A percentile compares a stretch with the other conserved stretches of the same genome.
phyloP scores from a whole-genome alignment of 2,888 invertebrate genomes.

The Tridacna gigas region DNA sequence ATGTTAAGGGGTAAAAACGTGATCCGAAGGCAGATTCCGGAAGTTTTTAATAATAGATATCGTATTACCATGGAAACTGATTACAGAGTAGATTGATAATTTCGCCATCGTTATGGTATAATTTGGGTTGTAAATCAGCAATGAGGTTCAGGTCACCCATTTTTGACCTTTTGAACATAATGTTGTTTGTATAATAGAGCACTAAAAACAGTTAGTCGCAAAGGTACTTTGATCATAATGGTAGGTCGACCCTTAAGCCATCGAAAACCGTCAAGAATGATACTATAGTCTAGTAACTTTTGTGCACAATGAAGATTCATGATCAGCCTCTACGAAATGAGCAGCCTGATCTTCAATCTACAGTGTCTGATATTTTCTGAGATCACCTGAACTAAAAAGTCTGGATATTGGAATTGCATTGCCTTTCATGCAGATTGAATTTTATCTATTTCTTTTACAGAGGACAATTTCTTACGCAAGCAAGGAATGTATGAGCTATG shows the following conservation, averaged over 20 bases:
- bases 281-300: no score
- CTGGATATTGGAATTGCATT: no score
- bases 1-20: constrained; percentile 1
- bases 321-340: no score
- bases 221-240: constrained; percentile 12
- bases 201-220: constrained; percentile 8
- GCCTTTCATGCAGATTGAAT: no score
- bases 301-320: no score
- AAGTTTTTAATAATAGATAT: constrained; percentile 34
- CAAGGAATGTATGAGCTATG: no score
- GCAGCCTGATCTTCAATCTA: no score
- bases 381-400: no score
- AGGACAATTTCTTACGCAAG: no score
- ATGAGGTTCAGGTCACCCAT: constrained; percentile 14
- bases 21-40: constrained; percentile 21
- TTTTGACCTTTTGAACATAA: constrained; percentile 24
- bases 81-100: constrained; percentile 30
- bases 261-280: no score
- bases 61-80: constrained; percentile 31
- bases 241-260: background rate
- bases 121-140: constrained; percentile 16
- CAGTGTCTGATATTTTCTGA: no score
- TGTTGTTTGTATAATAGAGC: constrained; percentile 22
- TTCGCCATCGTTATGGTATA: constrained; percentile 18
- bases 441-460: no score